Percentiles rank a stretch among this genome's conserved stretches.
Evolutionary conservation across 2,888 invertebrate genomes (phyloP).

Genomic region (Cephus sareptanus): DNA sequence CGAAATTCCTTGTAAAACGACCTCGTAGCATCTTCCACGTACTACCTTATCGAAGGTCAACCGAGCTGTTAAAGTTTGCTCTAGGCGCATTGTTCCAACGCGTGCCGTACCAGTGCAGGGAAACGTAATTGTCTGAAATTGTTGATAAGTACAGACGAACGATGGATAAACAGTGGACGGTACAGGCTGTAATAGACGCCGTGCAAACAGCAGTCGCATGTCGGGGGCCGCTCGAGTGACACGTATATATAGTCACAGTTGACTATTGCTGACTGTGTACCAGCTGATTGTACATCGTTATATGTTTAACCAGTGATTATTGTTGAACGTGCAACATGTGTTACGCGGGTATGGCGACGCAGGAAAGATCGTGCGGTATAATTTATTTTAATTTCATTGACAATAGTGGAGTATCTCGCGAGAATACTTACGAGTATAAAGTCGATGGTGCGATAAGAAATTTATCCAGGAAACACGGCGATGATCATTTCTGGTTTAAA

Average conservation of each 20-base stretch:
- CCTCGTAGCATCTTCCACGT: background rate
- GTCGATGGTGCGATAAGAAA: background rate
- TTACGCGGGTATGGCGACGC: slow-evolving; percentile 12
- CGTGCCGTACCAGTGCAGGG: background rate
- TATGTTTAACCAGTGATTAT: slow-evolving; percentile 43
- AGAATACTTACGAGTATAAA: background rate
- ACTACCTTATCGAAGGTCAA: background rate
- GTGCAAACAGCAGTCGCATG: slow-evolving; percentile 51
- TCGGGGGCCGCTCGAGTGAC: slow-evolving; percentile 22
- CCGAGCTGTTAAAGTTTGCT: background rate
- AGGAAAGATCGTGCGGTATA: slow-evolving; percentile 17
- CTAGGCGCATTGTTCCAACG: background rate
- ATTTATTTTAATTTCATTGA: slow-evolving; percentile 19
- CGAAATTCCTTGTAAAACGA: background rate
- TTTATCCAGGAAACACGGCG: background rate
- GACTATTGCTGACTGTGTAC: background rate
- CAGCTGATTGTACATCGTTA: background rate
- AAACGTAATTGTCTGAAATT: slow-evolving; percentile 48
- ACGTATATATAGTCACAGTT: background rate
- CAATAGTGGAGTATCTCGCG: slow-evolving; percentile 1
- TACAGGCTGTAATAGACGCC: slow-evolving; percentile 33
- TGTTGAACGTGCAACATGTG: slow-evolving; percentile 10
- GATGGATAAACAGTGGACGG: slow-evolving; percentile 35
- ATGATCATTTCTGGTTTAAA: background rate
- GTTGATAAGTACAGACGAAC: slow-evolving; percentile 35